Conservation (phyloP, 2,797 vertebrate species). For the Strix occidentalis region DNA sequence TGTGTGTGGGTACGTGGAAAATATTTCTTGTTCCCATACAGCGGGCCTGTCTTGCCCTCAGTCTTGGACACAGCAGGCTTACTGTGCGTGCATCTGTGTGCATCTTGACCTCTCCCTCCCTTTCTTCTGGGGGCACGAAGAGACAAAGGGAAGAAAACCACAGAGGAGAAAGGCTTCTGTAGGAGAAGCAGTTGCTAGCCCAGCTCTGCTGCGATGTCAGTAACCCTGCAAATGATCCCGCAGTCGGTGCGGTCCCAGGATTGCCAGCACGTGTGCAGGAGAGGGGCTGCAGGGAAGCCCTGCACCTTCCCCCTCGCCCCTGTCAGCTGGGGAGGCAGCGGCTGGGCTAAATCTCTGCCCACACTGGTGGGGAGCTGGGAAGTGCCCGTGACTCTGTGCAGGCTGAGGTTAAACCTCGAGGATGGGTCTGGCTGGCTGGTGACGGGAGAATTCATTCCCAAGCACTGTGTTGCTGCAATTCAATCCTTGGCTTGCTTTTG, state of each 20-base stretch:
- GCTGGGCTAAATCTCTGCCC: neutral
- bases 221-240: neutral
- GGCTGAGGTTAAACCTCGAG: neutral
- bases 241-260: fast-evolving
- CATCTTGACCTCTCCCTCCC: neutral
- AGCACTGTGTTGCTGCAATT: neutral
- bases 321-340: neutral
- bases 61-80: neutral
- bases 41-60: neutral
- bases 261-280: neutral
- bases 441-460: neutral
- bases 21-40: neutral
- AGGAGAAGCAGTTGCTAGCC: neutral
- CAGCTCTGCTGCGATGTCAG: neutral
- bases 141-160: neutral
- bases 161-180: neutral
- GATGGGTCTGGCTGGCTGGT: neutral
- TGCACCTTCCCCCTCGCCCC: neutral
- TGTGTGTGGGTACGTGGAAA: neutral
- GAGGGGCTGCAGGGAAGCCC: neutral
- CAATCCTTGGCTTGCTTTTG: constrained; percentile 34
- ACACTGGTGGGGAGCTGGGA: neutral
- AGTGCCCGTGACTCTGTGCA: neutral
- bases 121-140: neutral
- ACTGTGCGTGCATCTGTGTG: neutral